Evolutionary conservation across 2,113 vertebrate genomes (phyloP).

Genomic region (Phaethon lepturus): DNA sequence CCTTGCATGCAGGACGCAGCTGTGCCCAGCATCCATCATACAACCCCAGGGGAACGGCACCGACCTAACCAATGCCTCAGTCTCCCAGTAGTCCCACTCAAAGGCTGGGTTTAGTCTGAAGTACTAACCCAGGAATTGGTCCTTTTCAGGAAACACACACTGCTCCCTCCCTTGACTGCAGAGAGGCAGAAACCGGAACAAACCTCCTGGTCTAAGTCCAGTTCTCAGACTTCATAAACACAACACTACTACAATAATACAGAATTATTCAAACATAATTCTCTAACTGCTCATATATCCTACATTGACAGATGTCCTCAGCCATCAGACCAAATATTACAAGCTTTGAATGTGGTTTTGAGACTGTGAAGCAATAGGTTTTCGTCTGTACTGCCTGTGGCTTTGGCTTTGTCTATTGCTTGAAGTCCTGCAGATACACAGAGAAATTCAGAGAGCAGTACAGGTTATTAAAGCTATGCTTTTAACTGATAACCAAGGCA

Average conservation of each 20-base stretch:
- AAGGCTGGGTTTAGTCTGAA: not conserved
- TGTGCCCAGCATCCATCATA: not conserved
- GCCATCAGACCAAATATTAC: not conserved
- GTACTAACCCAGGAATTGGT: not conserved
- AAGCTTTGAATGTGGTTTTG: not conserved
- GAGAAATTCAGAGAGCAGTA: not conserved
- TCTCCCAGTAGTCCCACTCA: not conserved
- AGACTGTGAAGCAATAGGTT: not conserved
- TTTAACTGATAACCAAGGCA: not conserved
- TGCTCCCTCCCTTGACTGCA: accelerated
- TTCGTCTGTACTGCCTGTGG: not conserved
- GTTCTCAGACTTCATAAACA: not conserved
- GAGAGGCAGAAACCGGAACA: not conserved
- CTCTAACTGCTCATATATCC: no score
- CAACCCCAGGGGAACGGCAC: accelerated
- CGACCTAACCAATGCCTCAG: not conserved
- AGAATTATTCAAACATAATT: no score
- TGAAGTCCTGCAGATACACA: not conserved
- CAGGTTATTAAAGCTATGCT: not conserved
- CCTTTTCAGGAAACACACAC: not conserved
- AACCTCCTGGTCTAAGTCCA: not conserved
- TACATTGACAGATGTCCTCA: not conserved
- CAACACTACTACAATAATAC: not conserved
- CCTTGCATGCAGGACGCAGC: not conserved
- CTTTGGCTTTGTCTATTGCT: not conserved